phyloP scores from a whole-genome alignment of 2,888 invertebrate genomes.

The Tineola bisselliella region DNA sequence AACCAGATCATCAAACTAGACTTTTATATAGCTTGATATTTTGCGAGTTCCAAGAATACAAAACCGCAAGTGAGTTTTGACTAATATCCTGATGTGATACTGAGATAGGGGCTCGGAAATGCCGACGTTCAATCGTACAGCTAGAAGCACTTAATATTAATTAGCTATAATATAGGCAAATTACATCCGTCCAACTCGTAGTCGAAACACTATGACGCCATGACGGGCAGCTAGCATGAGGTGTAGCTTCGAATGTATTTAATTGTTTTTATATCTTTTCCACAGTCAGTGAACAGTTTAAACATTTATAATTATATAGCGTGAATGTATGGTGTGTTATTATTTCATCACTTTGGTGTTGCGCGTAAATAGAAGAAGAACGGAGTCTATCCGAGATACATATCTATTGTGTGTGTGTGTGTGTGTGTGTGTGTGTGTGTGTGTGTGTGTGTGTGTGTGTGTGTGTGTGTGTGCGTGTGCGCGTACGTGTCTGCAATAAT shows the following conservation, averaged over 20 bases:
- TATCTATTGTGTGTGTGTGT: not conserved
- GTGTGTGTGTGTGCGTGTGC: too few species aligned
- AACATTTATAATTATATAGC: slow-evolving; percentile 22
- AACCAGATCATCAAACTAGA: slow-evolving; percentile 20
- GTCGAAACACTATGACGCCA: slow-evolving; percentile 15
- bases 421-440: too few species aligned
- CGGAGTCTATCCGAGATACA: slow-evolving; percentile 18
- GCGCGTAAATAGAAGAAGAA: slow-evolving; percentile 17
- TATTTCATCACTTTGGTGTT: slow-evolving; percentile 29
- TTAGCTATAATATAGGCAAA: slow-evolving; percentile 29
- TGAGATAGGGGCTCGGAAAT: slow-evolving; percentile 33
- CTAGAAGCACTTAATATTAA: slow-evolving; percentile 13
- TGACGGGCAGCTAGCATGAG: slow-evolving; percentile 11
- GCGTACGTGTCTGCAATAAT: too few species aligned
- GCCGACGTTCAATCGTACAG: slow-evolving; percentile 16
- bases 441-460: too few species aligned
- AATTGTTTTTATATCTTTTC: slow-evolving; percentile 48
- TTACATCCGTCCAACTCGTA: slow-evolving; percentile 27
- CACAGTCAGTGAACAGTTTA: slow-evolving; percentile 35
- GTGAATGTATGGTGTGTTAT: slow-evolving; percentile 31
- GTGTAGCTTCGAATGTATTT: slow-evolving; percentile 19
- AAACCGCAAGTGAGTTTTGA: slow-evolving; percentile 30
- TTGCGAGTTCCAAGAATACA: slow-evolving; percentile 22
- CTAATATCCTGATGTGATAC: slow-evolving; percentile 29
- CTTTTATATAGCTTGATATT: slow-evolving; percentile 19